Evolutionary conservation across 37 sponge, comb jelly and placozoan species (phyloP).

Genomic region (Ephydatia muelleri): DNA sequence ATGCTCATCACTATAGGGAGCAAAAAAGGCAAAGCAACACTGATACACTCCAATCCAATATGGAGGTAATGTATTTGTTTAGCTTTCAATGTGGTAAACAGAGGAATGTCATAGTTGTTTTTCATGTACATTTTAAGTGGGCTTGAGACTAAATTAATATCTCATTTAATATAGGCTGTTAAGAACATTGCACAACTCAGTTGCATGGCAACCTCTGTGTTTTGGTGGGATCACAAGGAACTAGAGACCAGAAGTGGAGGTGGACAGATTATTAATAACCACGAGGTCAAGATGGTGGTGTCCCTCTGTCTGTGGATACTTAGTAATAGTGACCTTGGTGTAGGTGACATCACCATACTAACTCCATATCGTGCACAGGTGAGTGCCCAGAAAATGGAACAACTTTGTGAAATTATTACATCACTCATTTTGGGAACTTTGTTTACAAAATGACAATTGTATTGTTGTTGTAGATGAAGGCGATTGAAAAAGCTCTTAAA

Average conservation of each 20-base stretch:
- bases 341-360: constrained; percentile 9
- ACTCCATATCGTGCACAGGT: constrained; percentile 52
- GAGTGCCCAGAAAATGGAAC: not conserved
- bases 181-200: not conserved
- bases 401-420: no score
- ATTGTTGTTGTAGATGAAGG: not conserved
- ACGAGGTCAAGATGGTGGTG: constrained; percentile 36
- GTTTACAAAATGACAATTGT: not conserved
- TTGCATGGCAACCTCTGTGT: constrained; percentile 18
- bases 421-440: not conserved
- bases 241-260: not conserved
- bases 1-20: constrained; percentile 21
- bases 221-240: constrained; percentile 29
- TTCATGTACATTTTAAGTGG: not conserved
- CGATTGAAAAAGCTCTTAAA: constrained; percentile 27
- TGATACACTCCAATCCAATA: not conserved
- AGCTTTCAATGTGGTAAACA: not conserved
- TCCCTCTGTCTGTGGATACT: constrained; percentile 29
- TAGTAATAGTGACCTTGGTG: not conserved
- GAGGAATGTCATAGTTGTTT: not conserved
- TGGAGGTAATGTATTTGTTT: not conserved
- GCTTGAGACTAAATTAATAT: not conserved
- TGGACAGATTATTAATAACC: not conserved
- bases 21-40: not conserved
- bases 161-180: not conserved